These are phyloP conservation scores for Chionomys nivalis DNA, from an alignment of 2,113 vertebrate species.

Conservation along the genomic window DNA sequence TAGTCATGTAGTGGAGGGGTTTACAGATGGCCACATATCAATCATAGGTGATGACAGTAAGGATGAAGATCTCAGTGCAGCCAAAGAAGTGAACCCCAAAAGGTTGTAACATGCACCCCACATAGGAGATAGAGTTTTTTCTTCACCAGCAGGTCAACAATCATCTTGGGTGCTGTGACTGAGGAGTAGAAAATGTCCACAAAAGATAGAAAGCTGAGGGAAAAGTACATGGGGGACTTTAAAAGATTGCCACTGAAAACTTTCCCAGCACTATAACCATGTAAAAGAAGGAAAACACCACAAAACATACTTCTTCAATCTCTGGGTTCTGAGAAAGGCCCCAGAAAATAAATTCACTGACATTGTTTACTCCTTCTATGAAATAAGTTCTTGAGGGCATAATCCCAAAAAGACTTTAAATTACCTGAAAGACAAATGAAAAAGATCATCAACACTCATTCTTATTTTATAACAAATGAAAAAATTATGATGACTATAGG, in stretches of 20 bases:
- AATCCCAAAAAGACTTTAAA: background rate
- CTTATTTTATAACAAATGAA: background rate
- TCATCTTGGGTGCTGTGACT: constrained; percentile 61
- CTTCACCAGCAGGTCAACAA: constrained; percentile 55
- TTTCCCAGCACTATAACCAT: constrained; percentile 60
- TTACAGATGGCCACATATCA: constrained; percentile 13
- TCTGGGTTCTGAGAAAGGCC: constrained; percentile 61
- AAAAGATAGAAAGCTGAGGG: constrained; percentile 67
- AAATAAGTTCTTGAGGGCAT: background rate
- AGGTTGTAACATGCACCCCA: constrained; percentile 66
- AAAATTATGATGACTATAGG: accelerated
- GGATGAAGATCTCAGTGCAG: constrained; percentile 70
- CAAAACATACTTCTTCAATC: constrained; percentile 48
- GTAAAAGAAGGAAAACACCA: constrained; percentile 68
- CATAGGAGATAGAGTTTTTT: constrained; percentile 57
- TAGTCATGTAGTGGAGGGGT: constrained; percentile 32
- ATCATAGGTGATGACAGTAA: constrained; percentile 26
- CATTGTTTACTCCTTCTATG: constrained; percentile 54
- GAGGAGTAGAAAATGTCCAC: constrained; percentile 73
- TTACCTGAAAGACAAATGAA: constrained; percentile 4
- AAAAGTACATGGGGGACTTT: constrained; percentile 70
- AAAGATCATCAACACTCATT: background rate
- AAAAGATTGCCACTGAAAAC: constrained; percentile 33
- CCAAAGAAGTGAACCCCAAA: constrained; percentile 69
- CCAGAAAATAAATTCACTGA: constrained; percentile 62